A percentile compares a stretch with the other conserved stretches of the same genome.
Evolutionary conservation across 53 echinoderm and acorn worm genomes (phyloP).

Genomic region (Apostichopus leukothele): DNA sequence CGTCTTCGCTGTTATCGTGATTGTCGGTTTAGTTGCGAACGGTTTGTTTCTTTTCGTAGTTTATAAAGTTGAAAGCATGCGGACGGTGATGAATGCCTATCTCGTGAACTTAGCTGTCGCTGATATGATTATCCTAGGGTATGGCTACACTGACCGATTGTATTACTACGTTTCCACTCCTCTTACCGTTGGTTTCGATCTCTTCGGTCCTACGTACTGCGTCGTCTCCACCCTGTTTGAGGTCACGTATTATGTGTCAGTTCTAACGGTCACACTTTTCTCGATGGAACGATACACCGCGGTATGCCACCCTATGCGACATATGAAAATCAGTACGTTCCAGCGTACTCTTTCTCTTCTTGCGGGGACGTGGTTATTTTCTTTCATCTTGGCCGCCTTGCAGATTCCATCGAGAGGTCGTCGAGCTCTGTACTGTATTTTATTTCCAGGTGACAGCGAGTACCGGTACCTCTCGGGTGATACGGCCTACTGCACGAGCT

Average conservation of each 20-base stretch:
- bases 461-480: not conserved
- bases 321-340: slow-evolving; percentile 2
- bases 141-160: slow-evolving; percentile 18
- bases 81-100: slow-evolving; percentile 29
- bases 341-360: not conserved
- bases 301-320: slow-evolving; percentile 22
- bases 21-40: slow-evolving; percentile 20
- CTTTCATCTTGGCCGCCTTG: slow-evolving; percentile 2
- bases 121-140: slow-evolving; percentile 26
- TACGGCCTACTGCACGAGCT: not conserved
- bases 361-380: slow-evolving; percentile 1
- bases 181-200: not conserved
- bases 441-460: slow-evolving; percentile 1
- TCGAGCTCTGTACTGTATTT: not conserved
- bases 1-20: slow-evolving; percentile 5
- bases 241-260: slow-evolving; percentile 2
- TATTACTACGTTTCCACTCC: slow-evolving; percentile 28
- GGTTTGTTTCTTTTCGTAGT: slow-evolving; percentile 8
- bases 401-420: slow-evolving; percentile 25
- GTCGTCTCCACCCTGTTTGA: not conserved
- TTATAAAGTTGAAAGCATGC: slow-evolving; percentile 9
- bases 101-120: slow-evolving; percentile 34
- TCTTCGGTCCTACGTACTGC: slow-evolving; percentile 13
- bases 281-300: slow-evolving; percentile 41
- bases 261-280: slow-evolving; percentile 18